phyloP scores from a whole-genome alignment of 2,797 vertebrate genomes.

The Cryptoblepharus egeriae region DNA sequence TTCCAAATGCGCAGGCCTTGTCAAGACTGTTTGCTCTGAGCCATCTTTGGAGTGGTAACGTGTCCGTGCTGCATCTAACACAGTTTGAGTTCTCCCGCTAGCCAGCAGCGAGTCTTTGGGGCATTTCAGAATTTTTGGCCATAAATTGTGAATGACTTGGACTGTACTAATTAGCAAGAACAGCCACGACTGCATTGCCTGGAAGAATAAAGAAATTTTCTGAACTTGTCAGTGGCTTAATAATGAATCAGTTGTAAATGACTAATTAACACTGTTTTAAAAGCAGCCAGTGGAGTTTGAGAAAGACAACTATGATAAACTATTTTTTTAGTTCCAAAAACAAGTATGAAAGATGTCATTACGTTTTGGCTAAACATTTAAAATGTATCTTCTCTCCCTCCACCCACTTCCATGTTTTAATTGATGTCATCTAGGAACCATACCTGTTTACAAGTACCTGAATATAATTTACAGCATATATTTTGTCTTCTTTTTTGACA shows the following conservation, averaged over 20 bases:
- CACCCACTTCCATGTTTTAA: background rate
- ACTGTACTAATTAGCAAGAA: slow-evolving; percentile 67
- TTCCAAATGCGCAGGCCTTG: slow-evolving; percentile 48
- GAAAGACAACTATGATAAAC: background rate
- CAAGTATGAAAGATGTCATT: background rate
- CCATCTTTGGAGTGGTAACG: slow-evolving; percentile 44
- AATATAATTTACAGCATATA: too few relatives aligned
- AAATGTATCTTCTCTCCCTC: background rate
- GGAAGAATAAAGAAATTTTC: slow-evolving; percentile 50
- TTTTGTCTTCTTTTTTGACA: too few relatives aligned
- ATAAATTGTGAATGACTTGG: slow-evolving; percentile 64
- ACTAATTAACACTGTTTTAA: slow-evolving; percentile 66
- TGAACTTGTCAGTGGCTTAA: slow-evolving; percentile 61
- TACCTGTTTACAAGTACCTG: too few relatives aligned
- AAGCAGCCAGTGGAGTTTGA: slow-evolving; percentile 44
- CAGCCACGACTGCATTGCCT: slow-evolving; percentile 39
- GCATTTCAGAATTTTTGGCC: slow-evolving; percentile 50
- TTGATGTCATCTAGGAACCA: too few relatives aligned
- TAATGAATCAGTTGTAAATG: slow-evolving; percentile 64
- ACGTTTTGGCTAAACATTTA: background rate
- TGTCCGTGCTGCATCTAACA: slow-evolving; percentile 57
- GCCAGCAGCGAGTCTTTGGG: slow-evolving; percentile 42
- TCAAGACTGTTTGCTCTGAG: slow-evolving; percentile 56
- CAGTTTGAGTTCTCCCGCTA: slow-evolving; percentile 51
- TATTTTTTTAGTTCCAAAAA: background rate